Conservation (phyloP, 2,888 invertebrate genomes). For the Abrostola tripartita region DNA sequence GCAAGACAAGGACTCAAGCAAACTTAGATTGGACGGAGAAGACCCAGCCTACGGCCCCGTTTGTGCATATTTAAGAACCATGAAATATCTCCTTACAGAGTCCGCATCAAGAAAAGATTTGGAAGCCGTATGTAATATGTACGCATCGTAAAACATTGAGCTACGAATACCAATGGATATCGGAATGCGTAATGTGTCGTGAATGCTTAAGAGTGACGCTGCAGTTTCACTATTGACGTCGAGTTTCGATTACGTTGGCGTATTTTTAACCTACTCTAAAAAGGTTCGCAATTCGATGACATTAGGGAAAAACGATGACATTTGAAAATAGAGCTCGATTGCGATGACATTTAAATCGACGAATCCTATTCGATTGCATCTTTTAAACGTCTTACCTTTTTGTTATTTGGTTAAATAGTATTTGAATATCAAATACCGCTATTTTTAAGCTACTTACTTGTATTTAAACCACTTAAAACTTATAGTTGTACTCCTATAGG, state of each 20-base stretch:
- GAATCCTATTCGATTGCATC: neutral
- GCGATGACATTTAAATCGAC: neutral
- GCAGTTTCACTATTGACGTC: neutral
- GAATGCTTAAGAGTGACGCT: neutral
- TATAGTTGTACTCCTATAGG: too few species aligned
- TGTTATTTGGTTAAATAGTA: too few species aligned
- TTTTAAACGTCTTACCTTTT: too few species aligned
- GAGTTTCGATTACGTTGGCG: neutral
- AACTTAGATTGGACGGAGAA: constrained; percentile 31
- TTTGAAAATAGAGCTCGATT: neutral
- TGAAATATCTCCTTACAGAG: constrained; percentile 29
- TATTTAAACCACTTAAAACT: too few species aligned
- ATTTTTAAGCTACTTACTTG: too few species aligned
- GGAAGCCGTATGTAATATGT: constrained; percentile 22
- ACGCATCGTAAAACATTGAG: constrained; percentile 10
- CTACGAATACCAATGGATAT: constrained; percentile 5
- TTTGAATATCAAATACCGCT: too few species aligned
- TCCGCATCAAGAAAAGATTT: constrained; percentile 35
- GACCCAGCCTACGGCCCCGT: constrained; percentile 4
- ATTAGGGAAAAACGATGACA: neutral
- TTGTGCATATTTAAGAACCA: constrained; percentile 37
- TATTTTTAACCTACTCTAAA: neutral
- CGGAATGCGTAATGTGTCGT: neutral
- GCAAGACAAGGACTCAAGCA: neutral
- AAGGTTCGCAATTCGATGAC: neutral